Evolutionary conservation across 2,888 invertebrate species (phyloP).

Genomic region (Bedellia somnulentella): DNA sequence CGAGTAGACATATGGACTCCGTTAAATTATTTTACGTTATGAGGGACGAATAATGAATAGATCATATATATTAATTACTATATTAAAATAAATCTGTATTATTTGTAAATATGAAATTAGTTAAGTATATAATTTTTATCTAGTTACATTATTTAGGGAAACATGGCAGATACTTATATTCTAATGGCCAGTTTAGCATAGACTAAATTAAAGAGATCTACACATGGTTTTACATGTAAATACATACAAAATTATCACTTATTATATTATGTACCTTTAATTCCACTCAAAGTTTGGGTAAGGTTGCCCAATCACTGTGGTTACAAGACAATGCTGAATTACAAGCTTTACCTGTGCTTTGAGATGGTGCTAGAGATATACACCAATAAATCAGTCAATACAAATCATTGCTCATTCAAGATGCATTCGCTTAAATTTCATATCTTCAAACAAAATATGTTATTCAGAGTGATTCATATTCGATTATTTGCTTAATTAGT

Average conservation of each 20-base stretch:
- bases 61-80: slow-evolving; percentile 61
- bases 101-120: slow-evolving; percentile 64
- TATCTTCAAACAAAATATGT: too few species aligned
- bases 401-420: too few species aligned
- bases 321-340: too few species aligned
- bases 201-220: slow-evolving; percentile 61
- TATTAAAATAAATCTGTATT: slow-evolving; percentile 61
- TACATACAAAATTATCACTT: slow-evolving; percentile 32
- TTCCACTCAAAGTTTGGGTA: slow-evolving; percentile 2
- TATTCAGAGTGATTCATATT: too few species aligned
- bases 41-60: slow-evolving; percentile 59
- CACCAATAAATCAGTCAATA: too few species aligned
- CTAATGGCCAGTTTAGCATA: slow-evolving; percentile 74
- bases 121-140: slow-evolving; percentile 66
- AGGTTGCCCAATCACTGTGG: too few species aligned
- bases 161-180: slow-evolving; percentile 68
- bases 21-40: slow-evolving; percentile 65
- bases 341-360: too few species aligned
- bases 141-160: slow-evolving; percentile 61
- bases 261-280: too few species aligned
- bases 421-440: too few species aligned
- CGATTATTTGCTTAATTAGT: too few species aligned
- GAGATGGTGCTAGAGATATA: too few species aligned
- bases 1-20: slow-evolving; percentile 60
- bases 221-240: slow-evolving; percentile 62